Percentiles rank a stretch among this genome's conserved stretches.
Evolutionary conservation across 2,888 invertebrate species (phyloP).

Genomic region (Cistogaster globosa): DNA sequence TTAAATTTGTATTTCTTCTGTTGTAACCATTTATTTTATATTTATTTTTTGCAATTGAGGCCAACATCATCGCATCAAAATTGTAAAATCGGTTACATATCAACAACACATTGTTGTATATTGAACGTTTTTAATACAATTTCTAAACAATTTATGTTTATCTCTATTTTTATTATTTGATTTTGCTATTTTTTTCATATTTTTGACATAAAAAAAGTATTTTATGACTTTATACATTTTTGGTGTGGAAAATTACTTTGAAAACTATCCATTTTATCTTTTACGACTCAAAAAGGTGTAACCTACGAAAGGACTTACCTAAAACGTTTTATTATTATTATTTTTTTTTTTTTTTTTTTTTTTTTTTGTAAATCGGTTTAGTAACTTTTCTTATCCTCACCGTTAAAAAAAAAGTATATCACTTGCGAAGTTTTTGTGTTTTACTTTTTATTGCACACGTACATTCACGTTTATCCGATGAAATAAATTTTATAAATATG

Average conservation of each 20-base stretch:
- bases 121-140: slow-evolving; percentile 15
- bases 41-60: not conserved
- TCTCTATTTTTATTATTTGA: slow-evolving; percentile 34
- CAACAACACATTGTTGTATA: slow-evolving; percentile 22
- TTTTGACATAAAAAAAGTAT: slow-evolving; percentile 4
- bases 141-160: slow-evolving; percentile 47
- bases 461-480: too few relatives aligned
- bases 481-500: too few relatives aligned
- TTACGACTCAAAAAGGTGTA: slow-evolving; percentile 41
- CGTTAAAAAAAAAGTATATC: too few relatives aligned
- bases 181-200: slow-evolving; percentile 28
- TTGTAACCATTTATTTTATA: slow-evolving; percentile 10
- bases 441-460: too few relatives aligned
- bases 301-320: slow-evolving; percentile 10
- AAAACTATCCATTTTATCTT: slow-evolving; percentile 34
- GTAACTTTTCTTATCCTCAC: too few relatives aligned
- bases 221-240: slow-evolving; percentile 60
- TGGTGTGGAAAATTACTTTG: slow-evolving; percentile 24
- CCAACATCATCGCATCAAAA: not conserved
- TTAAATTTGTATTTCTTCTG: too few relatives aligned
- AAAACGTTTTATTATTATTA: too few relatives aligned
- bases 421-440: too few relatives aligned
- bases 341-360: too few relatives aligned
- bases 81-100: not conserved
- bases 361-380: too few relatives aligned